A percentile compares a stretch with the other conserved stretches of the same genome.
These are phyloP conservation scores for Orchesella flavescens DNA, from an alignment of 2,888 invertebrate species.

Conservation along the genomic window DNA sequence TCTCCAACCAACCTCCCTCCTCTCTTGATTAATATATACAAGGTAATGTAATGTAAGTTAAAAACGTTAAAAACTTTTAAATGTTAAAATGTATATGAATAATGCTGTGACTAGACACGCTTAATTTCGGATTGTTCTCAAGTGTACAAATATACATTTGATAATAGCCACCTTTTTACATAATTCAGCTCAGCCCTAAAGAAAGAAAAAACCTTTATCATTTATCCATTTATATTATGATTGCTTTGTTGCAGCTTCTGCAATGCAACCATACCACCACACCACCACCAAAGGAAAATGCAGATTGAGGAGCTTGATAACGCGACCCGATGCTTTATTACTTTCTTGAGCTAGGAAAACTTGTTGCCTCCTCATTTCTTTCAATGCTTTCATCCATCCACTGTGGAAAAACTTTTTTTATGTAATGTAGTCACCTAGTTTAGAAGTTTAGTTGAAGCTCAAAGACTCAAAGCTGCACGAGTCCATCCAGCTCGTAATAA, in stretches of 20 bases:
- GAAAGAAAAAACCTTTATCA: background rate
- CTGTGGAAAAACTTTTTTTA: too few relatives aligned
- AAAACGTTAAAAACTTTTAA: too few relatives aligned
- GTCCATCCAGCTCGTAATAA: too few relatives aligned
- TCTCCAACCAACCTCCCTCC: background rate
- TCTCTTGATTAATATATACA: background rate
- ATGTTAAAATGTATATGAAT: too few relatives aligned
- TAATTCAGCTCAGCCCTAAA: background rate
- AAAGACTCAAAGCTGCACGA: too few relatives aligned
- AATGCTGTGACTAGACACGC: slow-evolving; percentile 27
- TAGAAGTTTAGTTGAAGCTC: too few relatives aligned
- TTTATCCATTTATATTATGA: slow-evolving; percentile 6
- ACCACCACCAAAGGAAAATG: background rate
- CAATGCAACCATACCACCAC: background rate
- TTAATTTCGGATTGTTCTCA: slow-evolving; percentile 20
- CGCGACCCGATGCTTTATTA: background rate
- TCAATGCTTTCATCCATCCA: too few relatives aligned
- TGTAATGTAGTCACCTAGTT: too few relatives aligned
- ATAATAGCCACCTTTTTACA: slow-evolving; percentile 4
- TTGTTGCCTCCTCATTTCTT: background rate
- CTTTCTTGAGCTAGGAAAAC: background rate
- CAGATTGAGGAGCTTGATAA: slow-evolving; percentile 66
- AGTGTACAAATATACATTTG: background rate
- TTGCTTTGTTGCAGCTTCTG: slow-evolving; percentile 15
- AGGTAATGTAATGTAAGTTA: too few relatives aligned